phyloP scores from a whole-genome alignment of 1,140 invertebrate genomes.

The Diabrotica virgifera region DNA sequence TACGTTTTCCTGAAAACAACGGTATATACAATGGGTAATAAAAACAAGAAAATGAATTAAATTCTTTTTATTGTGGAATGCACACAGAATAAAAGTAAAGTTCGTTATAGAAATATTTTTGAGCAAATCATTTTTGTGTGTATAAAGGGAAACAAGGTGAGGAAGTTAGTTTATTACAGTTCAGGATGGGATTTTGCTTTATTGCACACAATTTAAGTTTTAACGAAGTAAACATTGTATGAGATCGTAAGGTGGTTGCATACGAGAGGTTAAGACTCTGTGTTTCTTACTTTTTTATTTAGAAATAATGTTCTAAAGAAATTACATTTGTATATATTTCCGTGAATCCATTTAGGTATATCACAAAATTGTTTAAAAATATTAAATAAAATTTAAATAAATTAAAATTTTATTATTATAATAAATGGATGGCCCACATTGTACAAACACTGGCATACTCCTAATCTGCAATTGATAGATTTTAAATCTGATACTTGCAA shows the following conservation, averaged over 20 bases:
- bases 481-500: too few relatives aligned
- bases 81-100: slow-evolving; percentile 40
- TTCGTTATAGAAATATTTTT: slow-evolving; percentile 42
- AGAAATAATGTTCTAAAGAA: too few relatives aligned
- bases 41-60: slow-evolving; percentile 34
- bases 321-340: too few relatives aligned
- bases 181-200: slow-evolving; percentile 38
- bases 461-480: too few relatives aligned
- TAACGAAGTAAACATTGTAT: slow-evolving; percentile 39
- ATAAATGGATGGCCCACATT: too few relatives aligned
- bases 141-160: slow-evolving; percentile 35
- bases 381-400: too few relatives aligned
- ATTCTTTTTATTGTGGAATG: slow-evolving; percentile 42
- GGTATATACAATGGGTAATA: slow-evolving; percentile 24
- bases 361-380: too few relatives aligned
- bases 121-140: slow-evolving; percentile 42
- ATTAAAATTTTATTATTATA: too few relatives aligned
- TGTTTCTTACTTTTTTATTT: too few relatives aligned
- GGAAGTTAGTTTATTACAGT: slow-evolving; percentile 35
- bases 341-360: too few relatives aligned
- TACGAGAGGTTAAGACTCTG: not conserved
- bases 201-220: slow-evolving; percentile 43
- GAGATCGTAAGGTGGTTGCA: slow-evolving; percentile 4
- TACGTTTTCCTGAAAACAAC: not conserved
- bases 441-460: too few relatives aligned